Conservation (phyloP, 2,113 vertebrate genomes). For the Abramis brama region DNA sequence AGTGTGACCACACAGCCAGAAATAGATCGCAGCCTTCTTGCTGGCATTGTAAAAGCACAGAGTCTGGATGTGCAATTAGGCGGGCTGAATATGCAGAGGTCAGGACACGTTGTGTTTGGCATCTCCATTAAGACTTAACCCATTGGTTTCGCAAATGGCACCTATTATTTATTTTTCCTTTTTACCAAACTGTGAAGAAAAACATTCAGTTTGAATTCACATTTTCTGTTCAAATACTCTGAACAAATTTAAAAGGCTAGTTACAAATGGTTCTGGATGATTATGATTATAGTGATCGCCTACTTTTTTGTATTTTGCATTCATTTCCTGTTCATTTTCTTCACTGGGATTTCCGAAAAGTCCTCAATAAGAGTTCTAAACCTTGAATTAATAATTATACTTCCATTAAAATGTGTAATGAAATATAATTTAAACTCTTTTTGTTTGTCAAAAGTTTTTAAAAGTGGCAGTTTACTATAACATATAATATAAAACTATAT, state of each 20-base stretch:
- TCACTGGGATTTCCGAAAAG: not conserved
- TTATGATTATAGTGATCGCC: not conserved
- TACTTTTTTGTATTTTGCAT: not conserved
- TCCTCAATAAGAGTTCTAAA: no score
- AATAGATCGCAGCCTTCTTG: slow-evolving; percentile 39
- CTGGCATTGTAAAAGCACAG: slow-evolving; percentile 43
- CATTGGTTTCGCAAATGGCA: slow-evolving; percentile 45
- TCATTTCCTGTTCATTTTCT: not conserved
- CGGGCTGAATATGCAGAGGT: slow-evolving; percentile 50
- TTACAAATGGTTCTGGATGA: not conserved
- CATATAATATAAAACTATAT: not conserved
- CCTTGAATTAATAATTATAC: no score
- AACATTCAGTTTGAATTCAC: not conserved
- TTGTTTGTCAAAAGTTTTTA: not conserved
- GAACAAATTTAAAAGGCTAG: not conserved
- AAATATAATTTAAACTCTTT: not conserved
- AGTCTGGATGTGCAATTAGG: slow-evolving; percentile 56
- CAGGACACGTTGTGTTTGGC: slow-evolving; percentile 39
- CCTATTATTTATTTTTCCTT: not conserved
- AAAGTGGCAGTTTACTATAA: not conserved
- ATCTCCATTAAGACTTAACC: slow-evolving; percentile 50
- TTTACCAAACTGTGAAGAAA: slow-evolving; percentile 5
- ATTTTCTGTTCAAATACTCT: not conserved
- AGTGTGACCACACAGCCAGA: slow-evolving; percentile 38
- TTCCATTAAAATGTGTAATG: not conserved